Evolutionary conservation across 2,797 vertebrate genomes (phyloP).

Genomic region (Cuculus canorus): DNA sequence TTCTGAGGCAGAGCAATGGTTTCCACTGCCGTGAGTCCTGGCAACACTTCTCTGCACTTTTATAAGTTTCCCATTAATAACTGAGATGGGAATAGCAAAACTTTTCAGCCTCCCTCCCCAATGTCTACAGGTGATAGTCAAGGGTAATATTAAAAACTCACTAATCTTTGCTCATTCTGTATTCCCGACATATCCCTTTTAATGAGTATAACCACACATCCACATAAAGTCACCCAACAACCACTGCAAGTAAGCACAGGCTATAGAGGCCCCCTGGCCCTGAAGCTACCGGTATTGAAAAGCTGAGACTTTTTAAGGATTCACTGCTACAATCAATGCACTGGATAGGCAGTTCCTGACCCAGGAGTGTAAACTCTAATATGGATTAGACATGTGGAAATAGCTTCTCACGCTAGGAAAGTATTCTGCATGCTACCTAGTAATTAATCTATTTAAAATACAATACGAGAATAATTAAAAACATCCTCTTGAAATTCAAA

Average conservation of each 20-base stretch:
- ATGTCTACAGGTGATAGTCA: neutral
- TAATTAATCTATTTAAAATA: slow-evolving; percentile 19
- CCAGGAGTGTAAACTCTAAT: neutral
- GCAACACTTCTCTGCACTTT: neutral
- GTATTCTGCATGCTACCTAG: neutral
- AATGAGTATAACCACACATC: neutral
- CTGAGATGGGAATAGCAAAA: neutral
- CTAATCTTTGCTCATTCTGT: neutral
- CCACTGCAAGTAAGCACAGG: neutral
- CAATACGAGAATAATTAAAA: neutral
- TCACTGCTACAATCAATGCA: neutral
- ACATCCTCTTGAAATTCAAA: neutral
- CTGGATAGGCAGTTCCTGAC: neutral
- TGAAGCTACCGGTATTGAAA: neutral
- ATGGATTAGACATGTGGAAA: neutral
- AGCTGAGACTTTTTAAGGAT: neutral
- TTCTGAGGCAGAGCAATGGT: neutral
- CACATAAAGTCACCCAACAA: neutral
- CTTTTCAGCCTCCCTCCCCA: neutral
- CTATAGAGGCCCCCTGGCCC: neutral
- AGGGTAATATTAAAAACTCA: neutral
- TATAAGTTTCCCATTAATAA: neutral
- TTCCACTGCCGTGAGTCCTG: neutral
- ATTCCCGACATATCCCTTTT: neutral
- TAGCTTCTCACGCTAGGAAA: neutral